Evolutionary conservation across 1,140 invertebrate species (phyloP).

Genomic region (Zaprionus camerounensis): DNA sequence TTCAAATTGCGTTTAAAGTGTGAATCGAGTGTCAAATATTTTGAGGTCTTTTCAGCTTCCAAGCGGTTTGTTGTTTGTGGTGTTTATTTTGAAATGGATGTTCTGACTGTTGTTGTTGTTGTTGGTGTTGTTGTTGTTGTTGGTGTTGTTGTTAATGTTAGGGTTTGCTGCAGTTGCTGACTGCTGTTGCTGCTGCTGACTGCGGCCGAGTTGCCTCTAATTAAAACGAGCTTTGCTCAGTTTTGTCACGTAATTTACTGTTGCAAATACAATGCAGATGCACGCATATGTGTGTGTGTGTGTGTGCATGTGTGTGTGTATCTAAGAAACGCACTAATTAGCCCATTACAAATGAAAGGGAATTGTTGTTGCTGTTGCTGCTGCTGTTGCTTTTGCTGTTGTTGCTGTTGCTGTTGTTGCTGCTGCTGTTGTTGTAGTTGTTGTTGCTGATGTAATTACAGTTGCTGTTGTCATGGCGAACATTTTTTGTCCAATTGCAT

Average conservation of each 20-base stretch:
- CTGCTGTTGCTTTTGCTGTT: constrained; percentile 7
- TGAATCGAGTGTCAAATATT: constrained; percentile 19
- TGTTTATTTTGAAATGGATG: background rate
- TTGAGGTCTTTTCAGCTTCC: constrained; percentile 11
- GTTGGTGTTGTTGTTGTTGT: background rate
- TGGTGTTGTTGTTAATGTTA: constrained; percentile 3
- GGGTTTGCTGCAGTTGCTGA: background rate
- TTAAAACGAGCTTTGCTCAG: constrained; percentile 51
- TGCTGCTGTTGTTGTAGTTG: constrained; percentile 11
- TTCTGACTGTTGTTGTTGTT: background rate
- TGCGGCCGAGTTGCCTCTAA: constrained; percentile 32
- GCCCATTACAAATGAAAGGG: constrained; percentile 47
- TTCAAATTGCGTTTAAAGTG: constrained; percentile 5
- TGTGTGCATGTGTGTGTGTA: constrained; percentile 11
- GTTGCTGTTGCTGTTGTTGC: constrained; percentile 2
- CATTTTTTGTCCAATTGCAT: constrained; percentile 49
- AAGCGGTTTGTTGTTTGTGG: background rate
- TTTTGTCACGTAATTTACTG: constrained; percentile 60
- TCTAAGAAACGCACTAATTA: constrained; percentile 58
- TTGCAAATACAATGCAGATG: constrained; percentile 37
- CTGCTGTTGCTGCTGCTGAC: constrained; percentile 2
- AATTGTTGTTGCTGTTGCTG: constrained; percentile 18
- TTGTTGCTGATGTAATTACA: constrained; percentile 36
- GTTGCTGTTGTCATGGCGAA: constrained; percentile 44
- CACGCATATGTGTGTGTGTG: background rate